Evolutionary conservation across 2,888 invertebrate species (phyloP), one percentile per base, ranked within the genome.

Genomic region (Oxytorus armatus): DNA sequence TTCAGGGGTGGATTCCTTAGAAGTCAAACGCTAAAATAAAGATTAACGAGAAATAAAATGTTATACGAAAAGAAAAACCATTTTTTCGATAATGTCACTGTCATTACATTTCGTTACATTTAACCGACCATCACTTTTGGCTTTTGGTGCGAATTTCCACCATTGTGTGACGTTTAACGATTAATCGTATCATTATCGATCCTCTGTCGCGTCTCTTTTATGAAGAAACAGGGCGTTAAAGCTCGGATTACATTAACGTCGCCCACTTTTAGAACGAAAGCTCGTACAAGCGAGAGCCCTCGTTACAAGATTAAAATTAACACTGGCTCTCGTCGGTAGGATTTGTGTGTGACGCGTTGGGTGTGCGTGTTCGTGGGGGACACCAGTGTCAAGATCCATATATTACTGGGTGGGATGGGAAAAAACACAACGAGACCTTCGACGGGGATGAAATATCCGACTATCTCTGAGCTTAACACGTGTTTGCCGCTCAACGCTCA

Each of bases 271-370:
- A 11, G 29, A 29, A 55, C 16, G 7, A 14, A n/a, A 55, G 29
- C 29, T 55, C 7, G 29, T 14, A 8, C 29, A 14, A 29, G 53
- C 53, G 10, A 21, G 8, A 29, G 51, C 4, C 3, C 51, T 5
- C 25, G 53, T 61, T 25, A 61, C 42, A 61, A 42, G 68, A 76
- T 69, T 76, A 76, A 61, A 76, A 77, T 77, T 61, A 70, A 74
- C 42, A 61, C 29, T 29, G 14, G n/a, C 33, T 42, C 23, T 39
- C 33, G 44, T 75, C 10, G 36, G 42, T 53, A 51, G 39, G 21
- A 36, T 23, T 18, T 7, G 42, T n/a, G 61, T 36, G 5, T 36
- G 7, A 39, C 61, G 61, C 23, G 42, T 25, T n/a, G n/a, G n/a
- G 42, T 44, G 10, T 18, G 42, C 61, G 42, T 44, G 8, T 61